These are phyloP conservation scores for Adoxophyes honmai DNA, from an alignment of 1,140 invertebrate species.

Conservation along the genomic window DNA sequence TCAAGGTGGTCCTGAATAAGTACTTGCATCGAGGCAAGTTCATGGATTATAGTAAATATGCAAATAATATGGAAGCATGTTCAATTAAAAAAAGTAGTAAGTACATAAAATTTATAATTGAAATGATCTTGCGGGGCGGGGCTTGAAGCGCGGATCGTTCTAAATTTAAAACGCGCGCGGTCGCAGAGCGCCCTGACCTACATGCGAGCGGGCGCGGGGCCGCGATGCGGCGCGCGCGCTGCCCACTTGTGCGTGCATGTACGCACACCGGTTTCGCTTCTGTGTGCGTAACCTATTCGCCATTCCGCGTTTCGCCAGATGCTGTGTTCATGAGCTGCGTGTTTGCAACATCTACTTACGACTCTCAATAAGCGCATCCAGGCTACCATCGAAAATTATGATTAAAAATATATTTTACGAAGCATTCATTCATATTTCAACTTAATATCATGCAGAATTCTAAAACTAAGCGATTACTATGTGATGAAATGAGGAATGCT, in stretches of 20 bases:
- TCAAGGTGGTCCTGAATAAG: no score
- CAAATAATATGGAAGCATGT: no score
- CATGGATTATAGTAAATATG: no score
- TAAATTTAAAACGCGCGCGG: constrained; percentile 75
- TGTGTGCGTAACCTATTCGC: constrained; percentile 61
- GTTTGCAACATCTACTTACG: constrained; percentile 65
- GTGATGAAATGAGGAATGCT: no score
- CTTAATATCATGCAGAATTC: no score
- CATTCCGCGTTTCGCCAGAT: constrained; percentile 71
- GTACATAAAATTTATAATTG: constrained; percentile 39
- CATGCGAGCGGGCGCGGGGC: constrained; percentile 71
- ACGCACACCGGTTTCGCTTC: constrained; percentile 44
- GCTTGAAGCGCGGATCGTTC: constrained; percentile 71
- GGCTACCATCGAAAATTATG: background rate
- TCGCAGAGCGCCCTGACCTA: constrained; percentile 74
- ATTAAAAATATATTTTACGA: no score
- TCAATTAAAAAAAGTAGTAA: background rate
- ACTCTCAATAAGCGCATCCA: constrained; percentile 33
- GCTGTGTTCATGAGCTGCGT: constrained; percentile 33
- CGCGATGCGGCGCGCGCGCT: constrained; percentile 72
- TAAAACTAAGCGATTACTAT: no score
- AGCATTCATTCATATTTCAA: no score
- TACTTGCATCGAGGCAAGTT: no score
- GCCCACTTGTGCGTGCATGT: constrained; percentile 51
- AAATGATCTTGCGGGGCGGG: constrained; percentile 61